Percentiles rank a stretch among this genome's conserved stretches.
Evolutionary conservation across 1,140 invertebrate genomes (phyloP).

Genomic region (Pseudomyrmex cubaensis): DNA sequence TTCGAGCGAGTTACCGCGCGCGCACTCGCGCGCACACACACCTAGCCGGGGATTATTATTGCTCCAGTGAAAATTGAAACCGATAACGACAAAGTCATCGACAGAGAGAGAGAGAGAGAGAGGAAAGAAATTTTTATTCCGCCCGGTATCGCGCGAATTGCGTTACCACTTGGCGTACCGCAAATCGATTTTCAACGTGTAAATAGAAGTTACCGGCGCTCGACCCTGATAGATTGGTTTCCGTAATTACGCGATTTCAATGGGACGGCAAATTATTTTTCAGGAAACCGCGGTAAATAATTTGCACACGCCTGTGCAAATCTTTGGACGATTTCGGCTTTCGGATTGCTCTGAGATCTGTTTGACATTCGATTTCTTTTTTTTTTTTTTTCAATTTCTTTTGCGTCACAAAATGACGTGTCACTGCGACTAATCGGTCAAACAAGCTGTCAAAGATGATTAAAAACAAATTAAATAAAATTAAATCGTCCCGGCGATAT

Average conservation of each 20-base stretch:
- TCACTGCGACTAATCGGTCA: no score
- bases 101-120: background rate
- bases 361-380: no score
- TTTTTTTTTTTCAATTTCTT: background rate
- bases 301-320: slow-evolving; percentile 1
- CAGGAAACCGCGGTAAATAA: slow-evolving; percentile 9
- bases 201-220: slow-evolving; percentile 41
- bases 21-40: background rate
- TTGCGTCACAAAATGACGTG: no score
- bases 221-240: slow-evolving; percentile 33
- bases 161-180: slow-evolving; percentile 37
- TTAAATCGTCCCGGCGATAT: background rate
- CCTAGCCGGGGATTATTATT: slow-evolving; percentile 45
- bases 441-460: no score
- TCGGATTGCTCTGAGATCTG: no score
- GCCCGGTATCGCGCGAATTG: slow-evolving; percentile 45
- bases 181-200: slow-evolving; percentile 47
- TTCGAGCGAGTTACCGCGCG: slow-evolving; percentile 37
- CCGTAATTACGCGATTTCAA: slow-evolving; percentile 35
- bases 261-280: slow-evolving; percentile 14
- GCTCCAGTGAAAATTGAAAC: slow-evolving; percentile 56
- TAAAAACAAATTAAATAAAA: background rate
- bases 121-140: slow-evolving; percentile 53
- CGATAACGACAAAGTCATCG: slow-evolving; percentile 49
- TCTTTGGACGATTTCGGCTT: background rate